Evolutionary conservation across 2,797 vertebrate genomes (phyloP), one percentile per base, ranked within the genome.

Genomic region (Liparis tanakae): DNA sequence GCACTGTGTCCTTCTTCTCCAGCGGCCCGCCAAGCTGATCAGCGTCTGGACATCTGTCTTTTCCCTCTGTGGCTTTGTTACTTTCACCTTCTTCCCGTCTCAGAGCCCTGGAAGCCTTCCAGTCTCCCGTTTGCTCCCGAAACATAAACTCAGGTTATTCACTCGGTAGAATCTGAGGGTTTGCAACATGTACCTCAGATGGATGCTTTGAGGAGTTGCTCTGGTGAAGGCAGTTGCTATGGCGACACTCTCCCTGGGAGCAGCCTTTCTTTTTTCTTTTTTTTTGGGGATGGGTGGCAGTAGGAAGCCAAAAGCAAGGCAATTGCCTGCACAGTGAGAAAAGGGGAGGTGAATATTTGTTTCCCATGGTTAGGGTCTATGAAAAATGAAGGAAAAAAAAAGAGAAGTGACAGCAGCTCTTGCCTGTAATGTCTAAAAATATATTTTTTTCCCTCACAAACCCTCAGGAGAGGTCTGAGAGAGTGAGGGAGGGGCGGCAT

Each of bases 221-320:
- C 86, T 83, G 83, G 88, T 83, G 82, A 94, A 92, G 85, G 80
- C 88, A 89, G 94, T 95, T 94, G 91, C 94, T 87, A 95, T 94
- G 93, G 91, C 53, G 65, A 94, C 92, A 84, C 74, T 91, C 90
- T 92, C 92, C 89, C 92, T 44, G 58, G 88, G 91, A 94, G 91
- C 82, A 86, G 84, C 54, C 65, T 70, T 85, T 86, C 89, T 85
- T 86, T 74, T 67, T 63, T 37, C 22, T 44, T 72, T 83, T 86
- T 88, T 84, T 62, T 30, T 2, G 25, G 25, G 78, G 87, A 93
- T 89, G 85, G 91, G 90, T 92, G 90, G 87, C 89, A 87, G 88
- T 89, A 85, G 89, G 87, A 90, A 90, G 91, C 92, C 92, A 91
- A 92, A 92, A 88, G 84, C 72, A 85, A 88, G 87, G 81, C 82